Base-by-base conservation (phyloP, 1,140 invertebrate genomes). In the Drosophila chauvacae region DNA sequence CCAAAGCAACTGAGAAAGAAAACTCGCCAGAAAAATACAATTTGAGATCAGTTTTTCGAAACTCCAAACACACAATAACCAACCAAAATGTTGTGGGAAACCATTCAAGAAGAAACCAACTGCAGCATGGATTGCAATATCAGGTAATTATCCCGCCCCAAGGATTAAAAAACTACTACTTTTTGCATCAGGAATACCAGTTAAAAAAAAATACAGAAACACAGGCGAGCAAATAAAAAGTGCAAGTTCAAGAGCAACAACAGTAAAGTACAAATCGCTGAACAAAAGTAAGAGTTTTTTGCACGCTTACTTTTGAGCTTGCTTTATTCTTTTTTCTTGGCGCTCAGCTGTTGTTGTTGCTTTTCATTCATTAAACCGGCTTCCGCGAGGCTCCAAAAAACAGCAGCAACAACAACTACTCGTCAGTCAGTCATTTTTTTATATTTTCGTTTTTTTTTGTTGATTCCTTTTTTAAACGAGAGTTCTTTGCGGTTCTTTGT, bases 31-130 rank as follows among this genome's bases (percentile, higher is more conserved):
- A 58, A 45, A 33, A 65, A 61, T 53, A 14, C 3, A 14, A 4
- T 16, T 41, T 33, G 64, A 73, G 44, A 63, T 63, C 41, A 33
- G 64, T 55, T 47, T 50, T 81, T 48, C 20, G 33, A 62, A 55
- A 70, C 53, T 39, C 18, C 47, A 60, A 18, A 18, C 37, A 75
- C 44, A 18, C 51, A 63, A 59, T 70, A 64, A 66, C 13, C 50
- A 57, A 51, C 83, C 80, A 92, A 91, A 86, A 92, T 92, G 91
- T 51, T 91, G 73, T 92, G 91, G 91, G 91, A 92, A 86, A 74
- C 87, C 44, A 92, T 92, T 62, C 69, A 61, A 55, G 91, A 92
- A 73, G 91, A 92, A 59, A 84, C 61, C 63, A 90, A 82, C 69
- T 86, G 91, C 80, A 70, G 50, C 45, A 91, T 92, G 91, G 91